These are phyloP conservation scores for Panagrolaimus sp. DNA, from an alignment of 1,140 invertebrate genomes.

Conservation along the genomic window DNA sequence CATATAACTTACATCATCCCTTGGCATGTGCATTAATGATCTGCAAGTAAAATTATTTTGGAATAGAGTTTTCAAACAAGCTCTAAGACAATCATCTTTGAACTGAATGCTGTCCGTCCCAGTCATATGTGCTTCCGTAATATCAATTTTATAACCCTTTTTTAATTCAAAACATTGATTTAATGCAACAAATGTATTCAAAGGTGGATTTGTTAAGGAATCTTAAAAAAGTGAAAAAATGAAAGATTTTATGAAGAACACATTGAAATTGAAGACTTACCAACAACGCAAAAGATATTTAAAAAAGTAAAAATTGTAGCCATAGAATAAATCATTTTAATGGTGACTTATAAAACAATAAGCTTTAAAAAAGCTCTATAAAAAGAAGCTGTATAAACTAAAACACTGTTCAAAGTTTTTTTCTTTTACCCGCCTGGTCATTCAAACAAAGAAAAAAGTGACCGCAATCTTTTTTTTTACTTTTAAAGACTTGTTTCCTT, in stretches of 20 bases:
- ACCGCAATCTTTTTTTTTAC: too few relatives aligned
- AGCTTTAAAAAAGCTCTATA: too few relatives aligned
- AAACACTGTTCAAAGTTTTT: too few relatives aligned
- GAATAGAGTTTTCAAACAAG: conserved; percentile 20
- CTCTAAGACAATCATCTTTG: conserved; percentile 32
- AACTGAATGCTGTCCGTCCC: conserved; percentile 36
- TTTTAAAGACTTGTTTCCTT: too few relatives aligned
- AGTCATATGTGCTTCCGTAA: conserved; percentile 23
- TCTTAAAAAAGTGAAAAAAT: neutral
- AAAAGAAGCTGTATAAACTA: too few relatives aligned
- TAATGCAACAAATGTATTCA: conserved; percentile 21
- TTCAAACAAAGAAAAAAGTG: too few relatives aligned
- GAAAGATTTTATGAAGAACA: neutral
- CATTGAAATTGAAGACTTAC: neutral
- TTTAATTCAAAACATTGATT: conserved; percentile 22
- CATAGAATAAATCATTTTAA: too few relatives aligned
- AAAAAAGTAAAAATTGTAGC: too few relatives aligned
- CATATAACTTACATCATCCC: conserved; percentile 30
- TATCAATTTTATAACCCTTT: conserved; percentile 18
- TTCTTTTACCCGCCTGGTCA: too few relatives aligned
- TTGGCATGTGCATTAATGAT: conserved; percentile 26
- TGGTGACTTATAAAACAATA: too few relatives aligned
- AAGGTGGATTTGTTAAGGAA: neutral
- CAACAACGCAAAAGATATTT: neutral
- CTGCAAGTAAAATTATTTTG: conserved; percentile 26